Percentiles rank a stretch among this genome's conserved stretches.
Conservation (phyloP, 2,797 vertebrate species). For the Sternotherus odoratus region DNA sequence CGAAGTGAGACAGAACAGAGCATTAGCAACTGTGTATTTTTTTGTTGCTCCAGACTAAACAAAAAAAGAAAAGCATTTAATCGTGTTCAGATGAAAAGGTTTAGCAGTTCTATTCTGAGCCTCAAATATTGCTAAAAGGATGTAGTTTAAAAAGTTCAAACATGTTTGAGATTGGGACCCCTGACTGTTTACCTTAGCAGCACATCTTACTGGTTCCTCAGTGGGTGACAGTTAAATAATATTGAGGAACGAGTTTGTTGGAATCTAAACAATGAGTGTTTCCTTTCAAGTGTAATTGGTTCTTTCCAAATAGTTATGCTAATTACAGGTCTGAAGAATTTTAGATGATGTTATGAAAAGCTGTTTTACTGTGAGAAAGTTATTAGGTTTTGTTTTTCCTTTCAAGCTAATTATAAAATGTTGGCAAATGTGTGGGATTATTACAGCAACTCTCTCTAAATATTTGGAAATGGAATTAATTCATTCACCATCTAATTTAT, state of each 20-base stretch:
- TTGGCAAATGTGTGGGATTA: not conserved
- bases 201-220: not conserved
- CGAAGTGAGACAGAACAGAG: not conserved
- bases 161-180: not conserved
- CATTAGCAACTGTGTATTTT: slow-evolving; percentile 36
- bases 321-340: slow-evolving; percentile 37
- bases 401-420: not conserved
- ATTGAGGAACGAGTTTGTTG: slow-evolving; percentile 3
- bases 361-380: slow-evolving; percentile 40
- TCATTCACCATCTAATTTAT: not conserved
- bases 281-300: slow-evolving; percentile 60
- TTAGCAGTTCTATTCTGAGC: slow-evolving; percentile 1
- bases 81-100: slow-evolving; percentile 38
- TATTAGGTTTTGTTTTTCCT: slow-evolving; percentile 9
- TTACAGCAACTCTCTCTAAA: not conserved
- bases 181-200: not conserved
- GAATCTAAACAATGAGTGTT: slow-evolving; percentile 54
- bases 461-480: not conserved
- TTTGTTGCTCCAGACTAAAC: slow-evolving; percentile 46
- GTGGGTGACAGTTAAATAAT: not conserved
- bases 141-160: not conserved
- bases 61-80: slow-evolving; percentile 28
- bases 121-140: not conserved
- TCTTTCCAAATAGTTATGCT: slow-evolving; percentile 57
- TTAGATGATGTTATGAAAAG: not conserved